Conservation (phyloP, 2,888 invertebrate species). For the Boloria euphrosyne region DNA sequence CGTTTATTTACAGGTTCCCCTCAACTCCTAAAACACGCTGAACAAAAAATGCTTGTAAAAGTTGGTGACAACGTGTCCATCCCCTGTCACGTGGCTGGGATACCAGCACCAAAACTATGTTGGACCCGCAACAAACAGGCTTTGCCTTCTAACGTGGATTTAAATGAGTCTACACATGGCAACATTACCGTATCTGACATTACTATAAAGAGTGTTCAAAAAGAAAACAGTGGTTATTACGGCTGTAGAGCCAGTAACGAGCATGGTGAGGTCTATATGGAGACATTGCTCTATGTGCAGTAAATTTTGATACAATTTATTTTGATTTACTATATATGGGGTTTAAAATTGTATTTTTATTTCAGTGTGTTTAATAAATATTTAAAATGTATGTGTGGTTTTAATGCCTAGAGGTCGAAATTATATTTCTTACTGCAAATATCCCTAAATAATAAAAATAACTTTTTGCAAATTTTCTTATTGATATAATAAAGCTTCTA, state of each 20-base stretch:
- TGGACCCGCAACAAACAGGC: conserved; percentile 61
- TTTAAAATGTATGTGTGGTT: too few species aligned
- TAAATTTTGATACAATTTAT: conserved; percentile 4
- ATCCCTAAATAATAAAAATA: too few species aligned
- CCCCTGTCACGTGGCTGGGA: conserved; percentile 55
- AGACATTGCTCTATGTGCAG: conserved; percentile 45
- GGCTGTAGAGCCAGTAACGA: conserved; percentile 61
- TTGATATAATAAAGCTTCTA: too few species aligned
- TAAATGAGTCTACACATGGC: conserved; percentile 30
- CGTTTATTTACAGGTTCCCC: conserved; percentile 53
- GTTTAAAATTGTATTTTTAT: too few species aligned
- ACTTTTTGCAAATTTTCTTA: too few species aligned
- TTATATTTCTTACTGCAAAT: too few species aligned
- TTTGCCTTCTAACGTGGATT: conserved; percentile 44
- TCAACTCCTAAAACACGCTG: conserved; percentile 49
- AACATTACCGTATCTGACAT: conserved; percentile 49
- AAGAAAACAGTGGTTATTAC: conserved; percentile 61
- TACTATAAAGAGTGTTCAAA: conserved; percentile 54
- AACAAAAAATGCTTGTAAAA: conserved; percentile 47
- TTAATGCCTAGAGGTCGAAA: too few species aligned
- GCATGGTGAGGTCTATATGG: conserved; percentile 56
- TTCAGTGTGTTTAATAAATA: too few species aligned
- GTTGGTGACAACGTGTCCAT: conserved; percentile 56
- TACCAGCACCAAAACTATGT: conserved; percentile 51
- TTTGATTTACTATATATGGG: too few species aligned